Evolutionary conservation across 2,113 vertebrate genomes (phyloP), one percentile per base, ranked within the genome.

Genomic region (Deroptyus accipitrinus): DNA sequence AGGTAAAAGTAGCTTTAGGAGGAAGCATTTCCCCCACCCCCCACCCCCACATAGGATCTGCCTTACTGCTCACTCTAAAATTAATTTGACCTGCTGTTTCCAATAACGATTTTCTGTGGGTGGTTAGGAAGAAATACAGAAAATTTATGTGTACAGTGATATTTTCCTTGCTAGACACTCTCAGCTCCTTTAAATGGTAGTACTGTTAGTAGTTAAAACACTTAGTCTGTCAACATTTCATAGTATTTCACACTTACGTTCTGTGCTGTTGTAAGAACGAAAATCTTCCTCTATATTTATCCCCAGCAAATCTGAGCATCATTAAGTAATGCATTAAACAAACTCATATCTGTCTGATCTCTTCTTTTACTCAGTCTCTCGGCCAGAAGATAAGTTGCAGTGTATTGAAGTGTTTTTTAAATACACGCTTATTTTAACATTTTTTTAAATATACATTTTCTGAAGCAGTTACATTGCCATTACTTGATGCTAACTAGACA

Each of bases 121-220:
- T 81, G 55, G 49, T 55, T 23, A 67, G 72, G 68, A 42, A 35
- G 17, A 64, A 39, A 5, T 33, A 7, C 22, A 68, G 55, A 22
- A 28, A 41, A 76, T 20, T 3, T 9, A 2, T 2, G 1, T 4
- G 1, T 72, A 0, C 11, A n/a, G 11, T 8, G 17, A 49, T 57
- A 13, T 74, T 39, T 41, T 61, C 63, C 68, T 68, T 17, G 62
- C 70, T 55, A 11, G 48, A 4, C 9, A 9, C 42, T 49, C 77
- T 30, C 42, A 57, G 54, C 37, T 67, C 41, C 61, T 77, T 44
- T 49, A 10, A 41, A 54, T 1, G 7, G 31, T 19, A 42, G n/a
- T n/a, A 6, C 61, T 18, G 54, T 18, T 51, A 35, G 37, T n/a
- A 4, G 48, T 80, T 67, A 3, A 28, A 42, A 44, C 22, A 10